Evolutionary conservation across 2,888 invertebrate species (phyloP), one percentile per base, ranked within the genome.

Genomic region (Lydus trimaculatus): DNA sequence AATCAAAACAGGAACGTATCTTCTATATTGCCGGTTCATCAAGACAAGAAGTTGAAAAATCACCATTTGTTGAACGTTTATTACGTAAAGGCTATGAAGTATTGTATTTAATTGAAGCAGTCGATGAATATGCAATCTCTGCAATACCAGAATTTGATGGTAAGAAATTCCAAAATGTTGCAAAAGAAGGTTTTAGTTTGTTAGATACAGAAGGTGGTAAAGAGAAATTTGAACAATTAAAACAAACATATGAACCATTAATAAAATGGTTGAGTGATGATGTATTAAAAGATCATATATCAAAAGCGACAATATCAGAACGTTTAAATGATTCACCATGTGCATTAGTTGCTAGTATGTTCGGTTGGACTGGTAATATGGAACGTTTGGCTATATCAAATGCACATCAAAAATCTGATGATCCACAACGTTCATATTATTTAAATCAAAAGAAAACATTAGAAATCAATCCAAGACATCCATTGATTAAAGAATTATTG

Each of bases 341-440:
- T 85, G 99, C 98, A 63, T 89, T 99, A 63, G 97, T 98, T 61
- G 99, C 99, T 74, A 94, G 95, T 70, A 93, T 95, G 88, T 99
- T 97, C 87, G 98, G 98, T 76, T 99, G 98, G 98, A 98, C 98
- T 78, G 99, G 98, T 80, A 99, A 99, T 86, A 99, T 99, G 99
- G 99, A 99, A 87, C 90, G 99, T 62, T 90, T 99, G 74, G 97
- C 98, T 72, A 87, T 94, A 73, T 94, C 95, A 60, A 99, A 99
- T 87, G 98, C 99, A 17, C 98, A 99, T 86, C 97, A 98, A 85
- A 99, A 99, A 85, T 85, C 92, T 5, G 95, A 98, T 82, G 97
- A 98, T 87, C 93, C 95, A 39, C 95, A 96, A 83, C 92, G 95
- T 81, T 90, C 90, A 79, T 94, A 95, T 84, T 96, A 98, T 84